Base-by-base conservation (phyloP, 2,888 invertebrate species). In the Xestia c-nigrum region DNA sequence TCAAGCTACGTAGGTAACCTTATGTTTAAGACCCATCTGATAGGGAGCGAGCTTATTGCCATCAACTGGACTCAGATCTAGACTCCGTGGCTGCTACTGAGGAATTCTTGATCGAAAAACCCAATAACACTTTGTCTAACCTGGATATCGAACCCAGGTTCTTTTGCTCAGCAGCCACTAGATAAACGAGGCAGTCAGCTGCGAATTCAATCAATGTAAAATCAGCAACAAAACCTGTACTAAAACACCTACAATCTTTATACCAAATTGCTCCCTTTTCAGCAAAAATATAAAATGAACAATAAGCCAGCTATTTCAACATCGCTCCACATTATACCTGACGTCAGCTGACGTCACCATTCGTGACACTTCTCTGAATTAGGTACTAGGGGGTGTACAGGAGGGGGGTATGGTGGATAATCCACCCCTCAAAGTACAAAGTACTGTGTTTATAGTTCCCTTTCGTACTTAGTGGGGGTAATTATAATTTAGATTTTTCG, bases 341-440 rank as follows among this genome's bases (percentile, higher is more conserved):
- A 67, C 65, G 83, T 76, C 70, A 78, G 66, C 55, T 64, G 72
- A 73, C 75, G 84, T 85, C 81, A 87, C 70, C 63, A 76, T 73
- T 85, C 76, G 83, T 87, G 85, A 80, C 80, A 82, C 74, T 86
- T 83, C 78, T 50, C 64, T 64, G 72, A 84, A 87, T 88, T 88
- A 85, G 79, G 85, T 84, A 82, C 63, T 24, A 70, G 73, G 74
- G 76, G 84, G 57, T 31, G 21, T 21, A 68, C 16, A 1, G 21
- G 43, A 52, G n/a, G 46, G 64, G 61, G 24, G 50, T 38, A 16
- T 19, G 72, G 73, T 69, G 70, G 69, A 63, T 81, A 73, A 81
- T 68, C 55, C 76, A 57, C 76, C 80, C 66, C 47, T 24, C 19
- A 24, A 74, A 74, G 31, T 64, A 63, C 66, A 59, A 69, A 64